Conservation (phyloP, 2,888 invertebrate species). For the Nomada flava region DNA sequence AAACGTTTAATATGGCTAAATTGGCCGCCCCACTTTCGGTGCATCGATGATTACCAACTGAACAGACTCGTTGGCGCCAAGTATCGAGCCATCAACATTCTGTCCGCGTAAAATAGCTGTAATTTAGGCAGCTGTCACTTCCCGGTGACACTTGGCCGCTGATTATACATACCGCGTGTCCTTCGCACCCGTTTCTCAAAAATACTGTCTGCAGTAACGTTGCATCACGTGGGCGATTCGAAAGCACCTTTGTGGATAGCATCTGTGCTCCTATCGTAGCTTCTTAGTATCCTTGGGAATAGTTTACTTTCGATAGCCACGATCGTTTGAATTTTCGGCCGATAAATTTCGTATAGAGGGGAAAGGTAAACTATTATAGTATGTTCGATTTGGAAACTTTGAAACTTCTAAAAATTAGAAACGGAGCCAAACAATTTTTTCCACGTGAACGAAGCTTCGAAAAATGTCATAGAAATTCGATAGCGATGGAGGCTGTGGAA, state of each 20-base stretch:
- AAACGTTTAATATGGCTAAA: constrained; percentile 46
- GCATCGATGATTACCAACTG: constrained; percentile 40
- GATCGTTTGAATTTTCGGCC: background rate
- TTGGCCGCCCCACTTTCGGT: constrained; percentile 57
- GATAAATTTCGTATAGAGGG: too few species aligned
- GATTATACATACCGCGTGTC: constrained; percentile 33
- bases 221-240: too few species aligned
- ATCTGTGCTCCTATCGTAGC: too few species aligned
- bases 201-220: constrained; percentile 15
- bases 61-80: constrained; percentile 51
- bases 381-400: too few species aligned
- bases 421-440: too few species aligned
- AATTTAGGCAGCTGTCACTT: constrained; percentile 56
- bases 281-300: background rate
- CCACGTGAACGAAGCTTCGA: too few species aligned
- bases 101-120: constrained; percentile 56
- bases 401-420: too few species aligned
- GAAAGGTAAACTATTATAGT: too few species aligned
- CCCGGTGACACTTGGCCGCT: constrained; percentile 43
- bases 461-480: too few species aligned
- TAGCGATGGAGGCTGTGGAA: too few species aligned
- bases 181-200: constrained; percentile 7
- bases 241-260: background rate
- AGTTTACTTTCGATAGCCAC: background rate
- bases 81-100: constrained; percentile 67